Base-by-base conservation (phyloP, 2,888 invertebrate species). In the Trichacis sp. region DNA sequence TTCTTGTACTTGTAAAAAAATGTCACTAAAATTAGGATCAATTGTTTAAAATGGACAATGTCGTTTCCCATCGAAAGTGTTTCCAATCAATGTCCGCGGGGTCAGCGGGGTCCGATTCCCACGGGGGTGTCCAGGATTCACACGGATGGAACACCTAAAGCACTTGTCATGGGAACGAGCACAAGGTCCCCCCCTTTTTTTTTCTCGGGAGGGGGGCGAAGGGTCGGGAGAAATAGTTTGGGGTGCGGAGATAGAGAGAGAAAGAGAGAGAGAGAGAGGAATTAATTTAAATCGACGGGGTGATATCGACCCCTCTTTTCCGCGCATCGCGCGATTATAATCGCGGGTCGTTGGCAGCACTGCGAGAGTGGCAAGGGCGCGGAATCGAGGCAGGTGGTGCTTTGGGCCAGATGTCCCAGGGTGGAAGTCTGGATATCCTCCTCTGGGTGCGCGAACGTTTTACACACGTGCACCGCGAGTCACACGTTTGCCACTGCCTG, bases 111-210 rank as follows among this genome's bases (percentile, higher is more conserved):
- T n/a, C n/a, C 68, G 68, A 78, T 81, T 79, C 80, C 78, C 79
- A 81, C 79, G 79, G 78, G 78, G 73, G 78, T 81, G 82, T 82
- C 78, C 77, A 77, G 77, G 80, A 83, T 82, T 81, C 82, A 82
- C 81, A 78, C 76, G 78, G 68, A 73, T 70, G 59, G 70, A 73
- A 69, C 69, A 72, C 67, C 70, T 72, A 72, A 76, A 74, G 77
- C 83, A 82, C 83, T 83, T 83, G 82, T 83, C 82, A 83, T 83
- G 83, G 83, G 83, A 83, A 82, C 82, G 78, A 76, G 76, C 77
- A 76, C 76, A 73, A 71, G 70, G 72, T 57, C 63, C 68, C 66
- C 52, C 49, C 53, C 46, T 47, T 43, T 54, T 49, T 51, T 24
- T 24, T 24, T 24, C 24, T 24, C n/a, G n/a, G n/a, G n/a, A n/a